Conservation (phyloP, 2,888 invertebrate species). For the Cephus runcator region DNA sequence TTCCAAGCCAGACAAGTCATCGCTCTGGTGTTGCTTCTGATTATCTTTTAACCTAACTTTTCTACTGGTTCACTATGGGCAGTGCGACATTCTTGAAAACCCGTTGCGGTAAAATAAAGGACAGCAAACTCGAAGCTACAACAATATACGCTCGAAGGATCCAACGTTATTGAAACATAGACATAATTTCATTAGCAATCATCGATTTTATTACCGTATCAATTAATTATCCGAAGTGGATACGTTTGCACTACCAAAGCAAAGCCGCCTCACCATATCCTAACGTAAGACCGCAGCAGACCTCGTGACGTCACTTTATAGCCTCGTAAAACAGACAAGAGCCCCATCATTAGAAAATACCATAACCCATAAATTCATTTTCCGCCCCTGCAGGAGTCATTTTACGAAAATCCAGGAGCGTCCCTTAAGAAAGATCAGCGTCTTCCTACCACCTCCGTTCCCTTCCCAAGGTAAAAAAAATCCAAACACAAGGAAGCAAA, state of each 20-base stretch:
- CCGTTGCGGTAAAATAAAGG: not conserved
- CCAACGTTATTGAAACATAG: conserved; percentile 24
- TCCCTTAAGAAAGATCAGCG: not conserved
- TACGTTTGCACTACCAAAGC: conserved; percentile 45
- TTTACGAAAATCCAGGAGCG: not conserved
- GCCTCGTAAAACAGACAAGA: conserved; percentile 59
- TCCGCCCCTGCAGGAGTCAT: not conserved
- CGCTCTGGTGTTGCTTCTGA: not conserved
- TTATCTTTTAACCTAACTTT: not conserved
- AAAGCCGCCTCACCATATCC: not conserved
- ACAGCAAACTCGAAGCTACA: not conserved
- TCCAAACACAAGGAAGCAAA: not conserved
- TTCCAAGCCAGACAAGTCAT: not conserved
- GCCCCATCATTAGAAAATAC: conserved; percentile 58
- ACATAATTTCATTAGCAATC: conserved; percentile 60
- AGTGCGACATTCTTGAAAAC: not conserved
- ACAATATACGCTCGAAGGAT: not conserved
- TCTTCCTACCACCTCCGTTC: not conserved
- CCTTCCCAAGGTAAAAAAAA: not conserved
- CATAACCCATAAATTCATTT: conserved; percentile 21
- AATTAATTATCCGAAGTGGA: conserved; percentile 62
- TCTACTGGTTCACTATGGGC: not conserved
- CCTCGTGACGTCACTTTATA: conserved; percentile 60
- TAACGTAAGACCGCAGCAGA: conserved; percentile 11
- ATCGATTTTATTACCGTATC: conserved; percentile 60